Percentiles rank a stretch among this genome's conserved stretches.
phyloP scores from a whole-genome alignment of 35 echinoderm and acorn worm genomes.

The Diadema setosum region DNA sequence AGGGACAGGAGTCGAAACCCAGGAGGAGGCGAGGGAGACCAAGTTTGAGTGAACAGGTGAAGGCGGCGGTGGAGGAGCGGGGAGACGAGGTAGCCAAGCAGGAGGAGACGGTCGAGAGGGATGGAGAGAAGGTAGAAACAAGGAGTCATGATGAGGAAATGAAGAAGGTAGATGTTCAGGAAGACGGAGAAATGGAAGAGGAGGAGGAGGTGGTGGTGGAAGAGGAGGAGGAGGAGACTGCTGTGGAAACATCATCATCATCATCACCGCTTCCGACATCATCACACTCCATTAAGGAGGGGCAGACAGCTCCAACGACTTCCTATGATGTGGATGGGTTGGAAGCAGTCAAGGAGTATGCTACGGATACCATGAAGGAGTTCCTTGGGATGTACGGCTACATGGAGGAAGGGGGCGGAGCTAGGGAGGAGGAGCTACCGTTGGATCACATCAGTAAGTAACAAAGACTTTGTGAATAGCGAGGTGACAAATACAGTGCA shows the following conservation, averaged over 20 bases:
- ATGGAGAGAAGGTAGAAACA: neutral
- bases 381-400: constrained; percentile 95
- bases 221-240: neutral
- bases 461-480: too few relatives aligned
- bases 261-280: neutral
- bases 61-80: neutral
- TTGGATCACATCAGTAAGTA: constrained; percentile 69
- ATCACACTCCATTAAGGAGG: neutral
- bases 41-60: neutral
- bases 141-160: neutral
- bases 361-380: constrained; percentile 91
- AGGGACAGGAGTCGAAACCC: neutral
- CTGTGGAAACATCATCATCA: neutral
- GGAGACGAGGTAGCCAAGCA: neutral
- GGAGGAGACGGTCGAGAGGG: neutral
- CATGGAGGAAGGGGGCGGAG: constrained; percentile 41
- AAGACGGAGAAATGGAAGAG: neutral
- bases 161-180: neutral
- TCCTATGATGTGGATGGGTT: constrained; percentile 5
- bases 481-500: too few relatives aligned
- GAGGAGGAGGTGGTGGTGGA: neutral
- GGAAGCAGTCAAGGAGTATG: constrained; percentile 75
- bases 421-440: constrained; percentile 58
- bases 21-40: neutral
- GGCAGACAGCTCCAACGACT: neutral